A percentile compares a stretch with the other conserved stretches of the same genome.
phyloP scores from a whole-genome alignment of 2,797 vertebrate genomes.

The Eospalax fontanierii region DNA sequence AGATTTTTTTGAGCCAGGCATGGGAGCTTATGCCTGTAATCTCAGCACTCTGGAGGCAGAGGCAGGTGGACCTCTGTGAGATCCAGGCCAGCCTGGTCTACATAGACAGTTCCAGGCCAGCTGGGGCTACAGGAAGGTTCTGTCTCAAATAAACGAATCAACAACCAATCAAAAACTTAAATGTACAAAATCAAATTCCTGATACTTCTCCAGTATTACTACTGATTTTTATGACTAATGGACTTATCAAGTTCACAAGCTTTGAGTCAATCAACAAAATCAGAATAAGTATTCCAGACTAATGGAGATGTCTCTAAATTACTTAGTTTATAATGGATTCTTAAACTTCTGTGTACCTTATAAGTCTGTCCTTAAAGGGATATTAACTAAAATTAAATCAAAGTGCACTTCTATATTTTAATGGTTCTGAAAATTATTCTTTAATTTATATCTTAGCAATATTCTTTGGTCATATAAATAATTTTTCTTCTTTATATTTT shows the following conservation, averaged over 20 bases:
- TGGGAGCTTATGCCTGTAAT: too few relatives aligned
- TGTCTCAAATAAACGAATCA: too few relatives aligned
- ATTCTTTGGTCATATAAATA: slow-evolving; percentile 4
- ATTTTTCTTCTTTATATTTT: neutral
- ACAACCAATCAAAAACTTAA: too few relatives aligned
- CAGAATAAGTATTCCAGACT: slow-evolving; percentile 8
- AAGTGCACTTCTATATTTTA: neutral
- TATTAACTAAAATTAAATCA: slow-evolving; percentile 51
- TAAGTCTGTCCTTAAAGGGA: neutral
- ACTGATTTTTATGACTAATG: neutral
- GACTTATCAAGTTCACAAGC: neutral
- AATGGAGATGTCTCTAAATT: neutral
- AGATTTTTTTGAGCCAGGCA: neutral
- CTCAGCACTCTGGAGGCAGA: too few relatives aligned
- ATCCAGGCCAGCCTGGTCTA: too few relatives aligned
- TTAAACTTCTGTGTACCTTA: neutral
- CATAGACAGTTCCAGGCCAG: too few relatives aligned
- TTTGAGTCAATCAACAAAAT: neutral
- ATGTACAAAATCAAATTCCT: neutral
- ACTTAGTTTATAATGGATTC: neutral
- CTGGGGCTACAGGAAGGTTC: too few relatives aligned
- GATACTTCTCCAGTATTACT: neutral
- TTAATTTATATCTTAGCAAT: slow-evolving; percentile 13
- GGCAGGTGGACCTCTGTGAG: too few relatives aligned
- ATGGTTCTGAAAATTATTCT: neutral